Evolutionary conservation across 2,113 vertebrate genomes (phyloP).

Genomic region (Panurus biarmicus): DNA sequence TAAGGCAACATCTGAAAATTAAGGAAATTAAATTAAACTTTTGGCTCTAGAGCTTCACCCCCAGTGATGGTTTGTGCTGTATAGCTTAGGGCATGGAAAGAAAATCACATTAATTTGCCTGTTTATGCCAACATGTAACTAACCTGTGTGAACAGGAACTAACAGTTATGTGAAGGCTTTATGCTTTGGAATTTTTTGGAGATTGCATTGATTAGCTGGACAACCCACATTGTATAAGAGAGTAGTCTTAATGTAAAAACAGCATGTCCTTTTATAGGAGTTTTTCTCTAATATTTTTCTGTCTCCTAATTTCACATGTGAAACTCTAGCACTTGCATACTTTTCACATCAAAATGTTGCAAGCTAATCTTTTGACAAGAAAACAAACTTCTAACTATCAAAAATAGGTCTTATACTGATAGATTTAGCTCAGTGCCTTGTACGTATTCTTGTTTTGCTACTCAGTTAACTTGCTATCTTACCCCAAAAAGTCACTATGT

Average conservation of each 20-base stretch:
- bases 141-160: background rate
- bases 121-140: background rate
- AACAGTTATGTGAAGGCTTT: background rate
- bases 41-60: background rate
- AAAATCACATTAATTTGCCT: background rate
- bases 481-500: background rate
- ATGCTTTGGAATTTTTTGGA: background rate
- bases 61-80: background rate
- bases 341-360: background rate
- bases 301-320: background rate
- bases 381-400: background rate
- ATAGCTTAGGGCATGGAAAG: background rate
- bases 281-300: background rate
- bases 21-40: background rate
- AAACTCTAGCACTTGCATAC: background rate
- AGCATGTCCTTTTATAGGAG: background rate
- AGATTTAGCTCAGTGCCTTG: slow-evolving; percentile 24
- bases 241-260: background rate
- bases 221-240: background rate
- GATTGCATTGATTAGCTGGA: background rate
- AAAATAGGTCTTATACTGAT: background rate
- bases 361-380: background rate
- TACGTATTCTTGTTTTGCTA: background rate
- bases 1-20: background rate
- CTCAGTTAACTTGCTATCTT: background rate